Evolutionary conservation across 2,888 invertebrate genomes (phyloP).

Genomic region (Orgyia antiqua): DNA sequence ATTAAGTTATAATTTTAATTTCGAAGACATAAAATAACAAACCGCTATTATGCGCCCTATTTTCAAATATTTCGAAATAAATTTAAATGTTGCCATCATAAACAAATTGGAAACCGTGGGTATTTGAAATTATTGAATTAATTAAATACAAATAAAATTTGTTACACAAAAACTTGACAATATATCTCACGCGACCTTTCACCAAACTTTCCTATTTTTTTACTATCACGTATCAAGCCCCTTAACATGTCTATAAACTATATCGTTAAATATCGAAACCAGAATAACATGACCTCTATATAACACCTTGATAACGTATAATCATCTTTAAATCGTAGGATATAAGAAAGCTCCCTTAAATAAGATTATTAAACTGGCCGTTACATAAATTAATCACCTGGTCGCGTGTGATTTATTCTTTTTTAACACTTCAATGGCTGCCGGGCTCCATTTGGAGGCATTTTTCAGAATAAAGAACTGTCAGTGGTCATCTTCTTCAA

Average conservation of each 20-base stretch:
- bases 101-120: constrained; percentile 7
- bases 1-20: too few species aligned
- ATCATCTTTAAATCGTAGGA: constrained; percentile 20
- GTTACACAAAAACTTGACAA: constrained; percentile 36
- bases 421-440: constrained; percentile 47
- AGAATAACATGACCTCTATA: constrained; percentile 15
- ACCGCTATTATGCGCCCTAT: too few species aligned
- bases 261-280: constrained; percentile 38
- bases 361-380: constrained; percentile 16
- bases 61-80: too few species aligned
- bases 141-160: constrained; percentile 35
- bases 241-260: constrained; percentile 46
- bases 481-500: constrained; percentile 15
- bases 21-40: too few species aligned
- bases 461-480: constrained; percentile 26
- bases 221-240: constrained; percentile 39
- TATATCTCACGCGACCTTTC: constrained; percentile 48
- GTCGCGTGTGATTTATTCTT: constrained; percentile 51
- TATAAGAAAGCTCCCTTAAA: constrained; percentile 16
- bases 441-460: constrained; percentile 39
- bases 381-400: constrained; percentile 49
- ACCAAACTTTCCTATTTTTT: constrained; percentile 57
- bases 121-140: constrained; percentile 12
- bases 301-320: constrained; percentile 12
- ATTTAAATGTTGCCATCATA: not conserved